phyloP scores from a whole-genome alignment of 2,888 invertebrate genomes.

The Meteorus colon region DNA sequence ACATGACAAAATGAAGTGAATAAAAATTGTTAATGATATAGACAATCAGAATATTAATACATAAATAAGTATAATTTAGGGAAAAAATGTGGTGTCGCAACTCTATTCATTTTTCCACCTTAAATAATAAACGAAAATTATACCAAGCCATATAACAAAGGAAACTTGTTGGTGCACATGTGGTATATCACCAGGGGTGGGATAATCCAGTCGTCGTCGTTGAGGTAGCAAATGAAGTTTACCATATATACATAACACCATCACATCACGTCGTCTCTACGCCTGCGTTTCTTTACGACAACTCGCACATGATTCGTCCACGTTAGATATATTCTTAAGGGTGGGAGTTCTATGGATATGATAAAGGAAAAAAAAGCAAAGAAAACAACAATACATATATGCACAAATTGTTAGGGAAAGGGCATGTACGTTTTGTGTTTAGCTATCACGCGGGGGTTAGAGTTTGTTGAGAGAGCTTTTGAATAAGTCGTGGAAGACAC shows the following conservation, averaged over 20 bases:
- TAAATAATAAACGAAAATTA: slow-evolving; percentile 44
- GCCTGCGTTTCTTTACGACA: slow-evolving; percentile 38
- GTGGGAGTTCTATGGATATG: slow-evolving; percentile 35
- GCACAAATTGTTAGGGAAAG: not conserved
- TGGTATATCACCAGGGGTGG: not conserved
- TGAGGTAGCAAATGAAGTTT: slow-evolving; percentile 2
- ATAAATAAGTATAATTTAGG: not conserved
- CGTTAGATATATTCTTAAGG: slow-evolving; percentile 57
- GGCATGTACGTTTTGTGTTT: not conserved
- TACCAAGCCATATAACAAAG: slow-evolving; percentile 10
- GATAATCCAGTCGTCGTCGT: not conserved
- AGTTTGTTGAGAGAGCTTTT: slow-evolving; percentile 2
- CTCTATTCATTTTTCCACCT: not conserved
- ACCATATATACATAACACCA: not conserved
- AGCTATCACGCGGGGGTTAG: slow-evolving; percentile 6
- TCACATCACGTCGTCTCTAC: not conserved
- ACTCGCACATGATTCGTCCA: slow-evolving; percentile 65
- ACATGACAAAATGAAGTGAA: not conserved
- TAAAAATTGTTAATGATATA: not conserved
- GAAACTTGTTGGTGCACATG: not conserved
- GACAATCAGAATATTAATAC: not conserved
- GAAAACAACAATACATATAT: not conserved
- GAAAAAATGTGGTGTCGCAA: slow-evolving; percentile 50
- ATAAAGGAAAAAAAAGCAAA: too few species aligned
- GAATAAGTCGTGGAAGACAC: slow-evolving; percentile 24